Conservation (phyloP, 2,888 invertebrate species). For the Seira musarum region DNA sequence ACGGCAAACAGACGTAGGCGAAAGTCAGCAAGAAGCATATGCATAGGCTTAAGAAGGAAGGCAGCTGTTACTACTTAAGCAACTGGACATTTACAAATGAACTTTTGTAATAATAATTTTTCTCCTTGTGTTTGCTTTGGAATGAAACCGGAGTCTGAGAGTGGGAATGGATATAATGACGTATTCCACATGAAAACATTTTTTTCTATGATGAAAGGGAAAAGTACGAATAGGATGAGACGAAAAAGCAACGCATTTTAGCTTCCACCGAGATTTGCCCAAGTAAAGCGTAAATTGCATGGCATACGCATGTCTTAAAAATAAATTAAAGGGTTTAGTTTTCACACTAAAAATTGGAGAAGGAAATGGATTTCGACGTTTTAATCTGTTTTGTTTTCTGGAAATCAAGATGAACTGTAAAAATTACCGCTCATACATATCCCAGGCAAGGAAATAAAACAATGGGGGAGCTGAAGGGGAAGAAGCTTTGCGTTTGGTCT, state of each 20-base stretch:
- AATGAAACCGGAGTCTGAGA: neutral
- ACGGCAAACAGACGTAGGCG: conserved; percentile 26
- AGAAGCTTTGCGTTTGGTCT: neutral
- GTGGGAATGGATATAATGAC: neutral
- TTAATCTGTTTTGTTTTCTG: neutral
- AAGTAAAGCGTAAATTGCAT: too few relatives aligned
- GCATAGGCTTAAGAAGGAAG: neutral
- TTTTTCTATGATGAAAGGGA: neutral
- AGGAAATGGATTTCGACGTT: too few relatives aligned
- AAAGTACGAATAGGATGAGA: too few relatives aligned
- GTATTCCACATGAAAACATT: conserved; percentile 1
- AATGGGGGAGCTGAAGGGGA: too few relatives aligned
- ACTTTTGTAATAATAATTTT: conserved; percentile 9
- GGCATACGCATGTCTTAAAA: too few relatives aligned
- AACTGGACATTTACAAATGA: conserved; percentile 12
- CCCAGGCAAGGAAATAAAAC: too few relatives aligned
- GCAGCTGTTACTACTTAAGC: conserved; percentile 13
- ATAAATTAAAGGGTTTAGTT: too few relatives aligned
- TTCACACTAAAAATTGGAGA: too few relatives aligned
- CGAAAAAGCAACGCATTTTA: too few relatives aligned
- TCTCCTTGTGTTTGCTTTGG: neutral
- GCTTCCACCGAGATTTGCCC: too few relatives aligned
- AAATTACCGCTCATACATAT: neutral
- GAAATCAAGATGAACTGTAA: neutral
- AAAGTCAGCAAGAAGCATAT: neutral